These are phyloP conservation scores for Pagetopsis macropterus DNA, from an alignment of 2,797 vertebrate genomes.

Conservation along the genomic window DNA sequence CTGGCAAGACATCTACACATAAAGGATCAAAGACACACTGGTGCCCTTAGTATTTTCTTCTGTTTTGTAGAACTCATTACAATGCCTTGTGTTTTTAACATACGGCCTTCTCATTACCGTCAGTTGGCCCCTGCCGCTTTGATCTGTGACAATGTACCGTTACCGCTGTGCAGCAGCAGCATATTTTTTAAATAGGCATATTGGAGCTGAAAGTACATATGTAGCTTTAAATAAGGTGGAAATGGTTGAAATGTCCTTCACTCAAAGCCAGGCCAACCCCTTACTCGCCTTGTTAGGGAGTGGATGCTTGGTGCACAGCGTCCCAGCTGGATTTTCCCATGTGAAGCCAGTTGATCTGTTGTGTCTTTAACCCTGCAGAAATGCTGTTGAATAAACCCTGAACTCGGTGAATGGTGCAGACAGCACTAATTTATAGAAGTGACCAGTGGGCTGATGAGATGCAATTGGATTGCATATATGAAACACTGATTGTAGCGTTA, in stretches of 20 bases:
- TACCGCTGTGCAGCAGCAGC: constrained; percentile 22
- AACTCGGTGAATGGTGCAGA: constrained; percentile 50
- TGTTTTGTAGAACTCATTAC: constrained; percentile 49
- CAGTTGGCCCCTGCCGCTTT: constrained; percentile 46
- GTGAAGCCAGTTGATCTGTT: constrained; percentile 40
- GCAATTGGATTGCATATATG: constrained; percentile 78
- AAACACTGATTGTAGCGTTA: constrained; percentile 74
- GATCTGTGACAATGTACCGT: constrained; percentile 53
- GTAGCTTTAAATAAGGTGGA: constrained; percentile 57
- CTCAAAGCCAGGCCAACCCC: constrained; percentile 31
- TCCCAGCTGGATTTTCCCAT: constrained; percentile 10
- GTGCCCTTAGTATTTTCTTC: constrained; percentile 37
- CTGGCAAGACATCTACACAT: constrained; percentile 38
- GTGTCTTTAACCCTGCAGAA: constrained; percentile 44
- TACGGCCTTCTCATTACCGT: constrained; percentile 53
- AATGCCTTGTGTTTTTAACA: constrained; percentile 42
- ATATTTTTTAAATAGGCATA: constrained; percentile 40
- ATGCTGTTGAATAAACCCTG: constrained; percentile 50
- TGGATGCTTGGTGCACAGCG: constrained; percentile 3
- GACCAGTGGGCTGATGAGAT: constrained; percentile 75
- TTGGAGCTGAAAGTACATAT: constrained; percentile 48
- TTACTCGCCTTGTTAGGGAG: constrained; percentile 55
- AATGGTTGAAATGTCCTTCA: constrained; percentile 42
- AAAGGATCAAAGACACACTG: constrained; percentile 38
- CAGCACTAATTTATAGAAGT: constrained; percentile 64